Conservation (phyloP, 2,113 vertebrate genomes). For the Hyperopisus bebe region DNA sequence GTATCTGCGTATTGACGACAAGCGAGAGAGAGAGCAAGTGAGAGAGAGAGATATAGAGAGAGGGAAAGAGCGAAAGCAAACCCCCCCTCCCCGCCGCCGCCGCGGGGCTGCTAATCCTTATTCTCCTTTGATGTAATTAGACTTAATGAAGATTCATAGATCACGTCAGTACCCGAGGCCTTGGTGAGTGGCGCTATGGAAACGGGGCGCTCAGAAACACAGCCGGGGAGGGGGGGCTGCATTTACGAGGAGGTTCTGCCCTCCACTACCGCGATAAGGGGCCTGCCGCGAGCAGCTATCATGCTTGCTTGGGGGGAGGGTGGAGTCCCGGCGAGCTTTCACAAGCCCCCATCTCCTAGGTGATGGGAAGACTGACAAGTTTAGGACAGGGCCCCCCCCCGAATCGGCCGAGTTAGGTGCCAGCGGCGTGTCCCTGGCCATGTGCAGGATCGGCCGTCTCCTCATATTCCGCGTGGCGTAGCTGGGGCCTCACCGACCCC, state of each 20-base stretch:
- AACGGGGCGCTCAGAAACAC: background rate
- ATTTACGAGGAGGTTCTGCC: background rate
- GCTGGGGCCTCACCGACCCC: background rate
- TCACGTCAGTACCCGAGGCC: slow-evolving; percentile 12
- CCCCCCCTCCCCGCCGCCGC: background rate
- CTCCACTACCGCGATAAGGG: background rate
- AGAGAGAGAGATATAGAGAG: background rate
- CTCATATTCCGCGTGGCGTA: background rate
- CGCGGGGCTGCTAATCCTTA: slow-evolving; percentile 5
- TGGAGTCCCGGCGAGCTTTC: background rate
- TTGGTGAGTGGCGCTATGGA: background rate
- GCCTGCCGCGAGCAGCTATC: background rate
- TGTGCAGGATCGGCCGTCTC: background rate
- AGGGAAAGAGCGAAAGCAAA: background rate
- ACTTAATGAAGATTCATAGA: slow-evolving; percentile 20
- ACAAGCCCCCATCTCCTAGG: background rate
- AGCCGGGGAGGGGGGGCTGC: background rate
- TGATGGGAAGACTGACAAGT: background rate
- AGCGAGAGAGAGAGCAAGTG: background rate
- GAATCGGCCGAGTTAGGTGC: background rate
- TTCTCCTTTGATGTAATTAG: slow-evolving; percentile 25
- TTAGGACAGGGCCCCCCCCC: background rate
- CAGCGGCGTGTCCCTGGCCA: background rate
- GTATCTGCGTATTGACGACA: background rate
- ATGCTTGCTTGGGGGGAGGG: background rate